phyloP scores from a whole-genome alignment of 1,140 invertebrate species.

The Camponotus vicinus region DNA sequence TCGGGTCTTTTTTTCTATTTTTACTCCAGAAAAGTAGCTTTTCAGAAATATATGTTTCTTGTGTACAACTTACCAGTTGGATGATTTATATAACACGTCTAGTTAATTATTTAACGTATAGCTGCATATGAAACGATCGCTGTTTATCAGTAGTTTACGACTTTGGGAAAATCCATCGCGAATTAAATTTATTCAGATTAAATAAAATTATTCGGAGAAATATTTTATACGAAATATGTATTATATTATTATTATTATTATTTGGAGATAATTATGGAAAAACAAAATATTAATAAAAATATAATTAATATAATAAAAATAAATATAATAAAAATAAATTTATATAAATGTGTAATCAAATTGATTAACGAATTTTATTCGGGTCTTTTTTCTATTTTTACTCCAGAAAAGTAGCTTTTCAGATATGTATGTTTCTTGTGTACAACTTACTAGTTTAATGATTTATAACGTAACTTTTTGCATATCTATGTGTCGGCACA shows the following conservation, averaged over 20 bases:
- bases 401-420: neutral
- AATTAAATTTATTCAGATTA: neutral
- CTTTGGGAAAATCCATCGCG: neutral
- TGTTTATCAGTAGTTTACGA: neutral
- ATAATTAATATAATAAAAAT: neutral
- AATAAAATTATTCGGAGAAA: neutral
- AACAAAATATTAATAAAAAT: neutral
- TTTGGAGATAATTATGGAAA: no score
- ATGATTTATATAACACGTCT: neutral
- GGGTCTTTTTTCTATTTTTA: neutral
- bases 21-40: neutral
- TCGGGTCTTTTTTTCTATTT: neutral
- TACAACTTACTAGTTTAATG: neutral
- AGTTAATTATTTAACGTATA: constrained; percentile 54
- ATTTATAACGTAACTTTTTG: neutral
- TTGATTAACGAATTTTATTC: neutral
- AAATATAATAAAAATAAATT: neutral
- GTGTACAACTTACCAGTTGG: neutral
- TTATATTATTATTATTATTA: no score
- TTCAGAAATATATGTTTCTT: neutral
- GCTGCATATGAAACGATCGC: constrained; percentile 15
- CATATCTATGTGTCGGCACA: neutral
- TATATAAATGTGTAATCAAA: neutral
- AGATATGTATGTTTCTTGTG: neutral
- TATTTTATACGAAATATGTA: no score